Evolutionary conservation across 2,113 vertebrate species (phyloP).

Genomic region (Rynchops niger): DNA sequence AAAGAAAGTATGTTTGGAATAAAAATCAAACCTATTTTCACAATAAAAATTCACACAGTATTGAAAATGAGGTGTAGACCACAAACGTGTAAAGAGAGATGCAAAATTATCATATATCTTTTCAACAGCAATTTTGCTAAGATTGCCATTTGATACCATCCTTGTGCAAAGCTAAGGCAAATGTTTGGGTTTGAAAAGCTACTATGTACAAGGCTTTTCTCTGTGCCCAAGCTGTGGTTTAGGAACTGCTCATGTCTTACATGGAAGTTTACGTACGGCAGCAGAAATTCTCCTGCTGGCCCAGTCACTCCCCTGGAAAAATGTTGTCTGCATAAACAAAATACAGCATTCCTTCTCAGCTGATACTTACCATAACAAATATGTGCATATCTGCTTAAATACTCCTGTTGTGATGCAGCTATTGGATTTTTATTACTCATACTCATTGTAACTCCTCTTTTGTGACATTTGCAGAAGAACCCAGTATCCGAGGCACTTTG

Average conservation of each 20-base stretch:
- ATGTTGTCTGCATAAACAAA: background rate
- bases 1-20: background rate
- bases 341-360: background rate
- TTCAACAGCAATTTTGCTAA: background rate
- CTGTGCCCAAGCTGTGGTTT: background rate
- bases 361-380: background rate
- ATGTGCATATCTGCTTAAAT: background rate
- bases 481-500: background rate
- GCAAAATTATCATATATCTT: background rate
- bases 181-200: background rate
- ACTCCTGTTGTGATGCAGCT: background rate
- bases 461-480: background rate
- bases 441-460: background rate
- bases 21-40: background rate
- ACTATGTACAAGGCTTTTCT: background rate
- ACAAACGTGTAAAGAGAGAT: background rate
- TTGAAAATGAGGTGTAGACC: background rate
- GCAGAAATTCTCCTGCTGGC: background rate
- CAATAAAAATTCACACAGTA: background rate
- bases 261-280: background rate
- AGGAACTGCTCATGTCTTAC: background rate
- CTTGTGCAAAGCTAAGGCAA: background rate
- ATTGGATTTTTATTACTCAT: background rate
- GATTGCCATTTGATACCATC: background rate
- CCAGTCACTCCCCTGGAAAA: background rate